A percentile compares a stretch with the other conserved stretches of the same genome.
Evolutionary conservation across 2,797 vertebrate species (phyloP).

Genomic region (Sparidentex hasta): DNA sequence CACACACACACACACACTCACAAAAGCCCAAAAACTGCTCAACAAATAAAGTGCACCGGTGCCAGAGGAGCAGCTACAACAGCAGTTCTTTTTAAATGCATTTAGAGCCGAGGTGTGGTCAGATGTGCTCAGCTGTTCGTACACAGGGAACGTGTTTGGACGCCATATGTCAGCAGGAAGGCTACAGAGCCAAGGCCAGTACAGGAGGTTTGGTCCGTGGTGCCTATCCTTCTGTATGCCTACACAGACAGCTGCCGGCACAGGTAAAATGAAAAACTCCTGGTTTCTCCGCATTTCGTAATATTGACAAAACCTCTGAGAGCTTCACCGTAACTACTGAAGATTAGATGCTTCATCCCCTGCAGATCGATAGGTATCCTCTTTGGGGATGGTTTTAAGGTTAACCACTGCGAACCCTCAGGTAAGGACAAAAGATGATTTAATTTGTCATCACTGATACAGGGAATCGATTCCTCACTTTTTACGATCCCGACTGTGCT

Average conservation of each 20-base stretch:
- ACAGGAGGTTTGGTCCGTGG: conserved; percentile 6
- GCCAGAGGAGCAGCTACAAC: conserved; percentile 37
- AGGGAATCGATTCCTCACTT: background rate
- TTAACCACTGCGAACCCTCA: background rate
- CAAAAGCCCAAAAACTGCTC: background rate
- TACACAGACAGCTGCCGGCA: background rate
- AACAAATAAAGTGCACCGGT: conserved; percentile 12
- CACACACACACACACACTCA: background rate
- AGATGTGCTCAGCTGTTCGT: conserved; percentile 28
- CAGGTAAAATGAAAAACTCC: conserved; percentile 1
- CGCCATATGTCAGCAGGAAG: conserved; percentile 19
- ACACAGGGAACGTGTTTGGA: conserved; percentile 2
- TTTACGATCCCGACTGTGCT: background rate
- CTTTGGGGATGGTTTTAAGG: background rate
- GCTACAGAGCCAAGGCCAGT: conserved; percentile 19
- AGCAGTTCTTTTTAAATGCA: conserved; percentile 10
- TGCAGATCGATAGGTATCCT: background rate
- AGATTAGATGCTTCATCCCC: background rate
- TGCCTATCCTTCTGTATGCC: background rate
- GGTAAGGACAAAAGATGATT: background rate
- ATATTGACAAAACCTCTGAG: background rate
- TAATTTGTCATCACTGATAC: conserved; percentile 6
- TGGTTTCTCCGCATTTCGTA: background rate
- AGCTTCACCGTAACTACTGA: background rate
- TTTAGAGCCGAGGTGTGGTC: conserved; percentile 19